phyloP scores from a whole-genome alignment of 2,888 invertebrate species.

The Camponotus fellah region DNA sequence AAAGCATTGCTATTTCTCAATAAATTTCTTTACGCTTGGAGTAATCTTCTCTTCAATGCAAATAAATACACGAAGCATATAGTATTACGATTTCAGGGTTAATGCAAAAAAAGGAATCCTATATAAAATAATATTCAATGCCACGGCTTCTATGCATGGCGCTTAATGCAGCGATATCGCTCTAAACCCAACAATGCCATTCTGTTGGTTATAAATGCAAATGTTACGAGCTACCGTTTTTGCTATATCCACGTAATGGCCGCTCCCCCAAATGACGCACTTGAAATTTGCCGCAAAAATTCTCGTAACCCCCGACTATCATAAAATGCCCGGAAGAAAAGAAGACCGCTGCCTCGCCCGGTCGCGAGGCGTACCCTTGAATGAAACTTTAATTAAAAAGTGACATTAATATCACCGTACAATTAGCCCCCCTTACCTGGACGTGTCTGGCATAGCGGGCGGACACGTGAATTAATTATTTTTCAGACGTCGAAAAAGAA shows the following conservation, averaged over 20 bases:
- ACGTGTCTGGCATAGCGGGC: slow-evolving; percentile 53
- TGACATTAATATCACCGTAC: slow-evolving; percentile 77
- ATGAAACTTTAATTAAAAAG: slow-evolving; percentile 79
- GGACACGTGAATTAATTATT: slow-evolving; percentile 64
- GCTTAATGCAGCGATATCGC: slow-evolving; percentile 45
- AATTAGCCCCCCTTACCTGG: slow-evolving; percentile 69
- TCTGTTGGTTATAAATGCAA: slow-evolving; percentile 50
- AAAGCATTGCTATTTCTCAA: background rate
- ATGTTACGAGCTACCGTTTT: slow-evolving; percentile 53
- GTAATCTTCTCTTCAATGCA: background rate
- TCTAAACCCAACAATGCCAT: slow-evolving; percentile 31
- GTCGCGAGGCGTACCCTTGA: slow-evolving; percentile 38
- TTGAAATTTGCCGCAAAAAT: slow-evolving; percentile 54
- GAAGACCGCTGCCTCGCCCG: background rate
- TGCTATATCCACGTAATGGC: slow-evolving; percentile 33
- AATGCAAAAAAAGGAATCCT: slow-evolving; percentile 19
- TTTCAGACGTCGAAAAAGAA: slow-evolving; percentile 30
- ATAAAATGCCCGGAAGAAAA: slow-evolving; percentile 43
- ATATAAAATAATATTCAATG: slow-evolving; percentile 34
- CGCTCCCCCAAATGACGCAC: slow-evolving; percentile 41
- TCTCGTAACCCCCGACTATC: slow-evolving; percentile 27
- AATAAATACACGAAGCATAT: background rate
- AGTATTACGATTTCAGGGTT: background rate
- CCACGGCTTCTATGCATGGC: slow-evolving; percentile 12
- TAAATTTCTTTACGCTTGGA: background rate